Base-by-base conservation (phyloP, 2,113 vertebrate species). In the Centrocercus urophasianus region DNA sequence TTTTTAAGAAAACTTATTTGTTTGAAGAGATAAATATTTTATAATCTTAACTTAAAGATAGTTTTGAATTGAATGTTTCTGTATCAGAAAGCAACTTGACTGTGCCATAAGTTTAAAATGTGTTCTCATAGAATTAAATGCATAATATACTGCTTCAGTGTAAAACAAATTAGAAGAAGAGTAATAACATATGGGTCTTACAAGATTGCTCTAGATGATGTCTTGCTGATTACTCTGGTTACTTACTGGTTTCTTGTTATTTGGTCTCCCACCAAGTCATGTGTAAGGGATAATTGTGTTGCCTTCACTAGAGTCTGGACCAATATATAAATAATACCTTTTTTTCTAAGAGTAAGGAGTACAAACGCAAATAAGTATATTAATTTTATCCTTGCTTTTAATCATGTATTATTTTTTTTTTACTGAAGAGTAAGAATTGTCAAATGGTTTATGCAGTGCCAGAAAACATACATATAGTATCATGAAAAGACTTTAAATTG, bases 151-250 rank as follows among this genome's bases (percentile, higher is more conserved):
- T 63, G 17, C 64, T 71, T 76, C 8, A 32, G 25, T 34, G 8
- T 22, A 64, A 63, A 67, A n/a, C n/a, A 14, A 61, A 20, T 47
- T 7, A 14, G 25, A 73, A 57, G 14, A 38, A 3, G 48, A 65
- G 16, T 7, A 7, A 18, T 75, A 59, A 40, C 40, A 50, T 3
- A 13, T 9, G 7, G 15, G 10, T 64, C 6, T 54, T 74, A 36
- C 57, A 69, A 69, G 21, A 27, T 61, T 54, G 15, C 10, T 57
- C 0, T 59, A 5, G 43, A 2, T 1, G 0, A 8, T 36, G 12
- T 45, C 12, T 57, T 63, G 20, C 28, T 63, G 8, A 5, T 69
- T 72, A 38, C 34, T 72, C 8, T 52, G 25, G 13, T 14, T 28
- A 54, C 27, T 28, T 27, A 12, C 6, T 50, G 48, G 24, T 25